Percentiles rank a stretch among this genome's conserved stretches.
Evolutionary conservation across 1,140 invertebrate species (phyloP).

Genomic region (Drosophila pachea): DNA sequence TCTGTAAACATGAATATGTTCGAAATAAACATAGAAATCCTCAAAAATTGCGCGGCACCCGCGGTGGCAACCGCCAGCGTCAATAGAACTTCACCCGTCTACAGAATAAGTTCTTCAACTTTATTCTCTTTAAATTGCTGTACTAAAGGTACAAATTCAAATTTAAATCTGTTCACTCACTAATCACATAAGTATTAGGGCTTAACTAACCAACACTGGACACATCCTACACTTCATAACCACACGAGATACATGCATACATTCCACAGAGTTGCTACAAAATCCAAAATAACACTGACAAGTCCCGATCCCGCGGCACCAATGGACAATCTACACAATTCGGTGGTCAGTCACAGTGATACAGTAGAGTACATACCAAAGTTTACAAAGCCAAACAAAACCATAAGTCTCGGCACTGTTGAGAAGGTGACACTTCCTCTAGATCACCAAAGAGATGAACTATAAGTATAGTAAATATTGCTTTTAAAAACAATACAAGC

Average conservation of each 20-base stretch:
- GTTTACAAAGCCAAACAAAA: conserved; percentile 59
- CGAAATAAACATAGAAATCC: conserved; percentile 72
- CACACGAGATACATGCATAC: conserved; percentile 39
- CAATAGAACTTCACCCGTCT: conserved; percentile 60
- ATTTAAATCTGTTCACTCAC: conserved; percentile 24
- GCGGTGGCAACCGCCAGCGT: conserved; percentile 66
- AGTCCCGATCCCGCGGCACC: conserved; percentile 78
- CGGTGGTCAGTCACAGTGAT: conserved; percentile 73
- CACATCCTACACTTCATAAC: conserved; percentile 24
- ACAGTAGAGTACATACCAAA: conserved; percentile 78
- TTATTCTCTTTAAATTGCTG: conserved; percentile 58
- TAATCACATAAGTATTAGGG: conserved; percentile 39
- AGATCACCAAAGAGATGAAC: conserved; percentile 61
- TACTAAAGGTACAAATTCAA: conserved; percentile 72
- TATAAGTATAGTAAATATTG: conserved; percentile 46
- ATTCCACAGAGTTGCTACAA: conserved; percentile 68
- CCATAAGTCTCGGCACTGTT: conserved; percentile 70
- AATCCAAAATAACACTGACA: conserved; percentile 79
- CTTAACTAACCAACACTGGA: conserved; percentile 47
- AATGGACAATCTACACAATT: conserved; percentile 55
- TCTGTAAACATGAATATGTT: conserved; percentile 35
- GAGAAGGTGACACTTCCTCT: conserved; percentile 66
- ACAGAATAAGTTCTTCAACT: conserved; percentile 56
- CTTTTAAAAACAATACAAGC: conserved; percentile 26
- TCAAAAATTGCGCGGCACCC: conserved; percentile 78